Evolutionary conservation across 1,140 invertebrate species (phyloP), one percentile per base, ranked within the genome.

Genomic region (Oryctes rhinoceros): DNA sequence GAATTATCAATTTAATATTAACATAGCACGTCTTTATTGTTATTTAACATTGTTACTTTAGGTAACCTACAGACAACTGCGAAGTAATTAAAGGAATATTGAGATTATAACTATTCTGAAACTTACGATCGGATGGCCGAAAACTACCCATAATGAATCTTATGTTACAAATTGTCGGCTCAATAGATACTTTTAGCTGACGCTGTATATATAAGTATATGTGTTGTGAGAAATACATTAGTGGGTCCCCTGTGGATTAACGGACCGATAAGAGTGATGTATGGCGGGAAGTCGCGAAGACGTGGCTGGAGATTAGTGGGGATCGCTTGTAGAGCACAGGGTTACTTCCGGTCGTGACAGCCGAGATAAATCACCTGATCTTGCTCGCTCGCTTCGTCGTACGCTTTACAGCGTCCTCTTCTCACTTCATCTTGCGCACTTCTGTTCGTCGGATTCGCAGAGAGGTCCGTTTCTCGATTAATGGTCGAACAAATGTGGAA

Each of bases 401-500:
- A 71, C 35, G 9, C 67, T n/a, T 13, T n/a, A 71, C 11, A 11
- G n/a, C 10, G 18, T 13, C 67, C 67, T n/a, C 20, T 18, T 37
- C 67, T 39, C 75, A 13, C 49, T 53, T n/a, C 24, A 71, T 71
- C 67, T 24, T 71, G 10, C 67, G 13, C 67, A 24, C 67, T 44
- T 20, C 35, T 5, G 74, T 3, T 44, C 13, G 74, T 4, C 37
- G 15, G 44, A 11, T 39, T 71, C 15, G 39, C 10, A 39, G 74
- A 30, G 30, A 67, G 65, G 65, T 67, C 18, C 20, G 65, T 67
- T 67, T 67, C 65, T 67, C 86, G 85, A 87, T 87, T 86, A 87
- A 87, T 87, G 85, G 83, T 78, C 83, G 84, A 84, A 85, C 86
- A 87, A 87, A 86, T 87, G 86, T 83, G 84, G 84, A 86, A 86